These are phyloP conservation scores for Petrocephalus microphthalmus DNA, from an alignment of 2,113 vertebrate species.

Conservation along the genomic window DNA sequence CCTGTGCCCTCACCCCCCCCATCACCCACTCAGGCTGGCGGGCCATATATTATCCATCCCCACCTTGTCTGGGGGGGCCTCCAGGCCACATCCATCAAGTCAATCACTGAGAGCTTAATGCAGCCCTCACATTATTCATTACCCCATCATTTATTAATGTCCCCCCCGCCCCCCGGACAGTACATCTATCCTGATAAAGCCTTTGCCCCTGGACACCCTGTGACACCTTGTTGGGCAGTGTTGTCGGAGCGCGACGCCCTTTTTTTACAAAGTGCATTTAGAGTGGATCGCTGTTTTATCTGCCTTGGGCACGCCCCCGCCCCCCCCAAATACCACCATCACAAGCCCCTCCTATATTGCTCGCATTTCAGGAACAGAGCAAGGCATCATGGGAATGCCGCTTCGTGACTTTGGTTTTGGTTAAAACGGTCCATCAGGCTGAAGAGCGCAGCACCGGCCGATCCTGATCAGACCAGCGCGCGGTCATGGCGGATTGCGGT, in stretches of 20 bases:
- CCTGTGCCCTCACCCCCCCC: conserved; percentile 58
- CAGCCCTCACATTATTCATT: conserved; percentile 75
- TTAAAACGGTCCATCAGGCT: neutral
- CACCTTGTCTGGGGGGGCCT: conserved; percentile 70
- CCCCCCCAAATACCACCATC: neutral
- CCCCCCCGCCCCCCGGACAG: conserved; percentile 64
- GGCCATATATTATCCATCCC: conserved; percentile 72
- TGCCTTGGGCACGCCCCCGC: conserved; percentile 11
- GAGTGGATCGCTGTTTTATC: conserved; percentile 40
- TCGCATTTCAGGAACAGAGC: neutral
- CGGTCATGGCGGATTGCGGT: neutral
- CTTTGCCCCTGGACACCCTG: conserved; percentile 43
- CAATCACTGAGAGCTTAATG: conserved; percentile 68
- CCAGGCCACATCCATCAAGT: conserved; percentile 73
- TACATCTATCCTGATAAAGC: conserved; percentile 75
- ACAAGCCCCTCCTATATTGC: neutral
- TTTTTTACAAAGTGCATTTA: conserved; percentile 9
- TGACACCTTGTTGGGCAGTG: conserved; percentile 25
- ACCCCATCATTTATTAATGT: conserved; percentile 79
- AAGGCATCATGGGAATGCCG: neutral
- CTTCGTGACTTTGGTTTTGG: neutral
- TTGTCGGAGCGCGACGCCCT: conserved; percentile 31
- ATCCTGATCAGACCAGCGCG: neutral
- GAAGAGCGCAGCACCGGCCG: neutral
- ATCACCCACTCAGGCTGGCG: conserved; percentile 66